A percentile compares a stretch with the other conserved stretches of the same genome.
These are phyloP conservation scores for Epistrophe eligans DNA, from an alignment of 2,888 invertebrate genomes.

Conservation along the genomic window DNA sequence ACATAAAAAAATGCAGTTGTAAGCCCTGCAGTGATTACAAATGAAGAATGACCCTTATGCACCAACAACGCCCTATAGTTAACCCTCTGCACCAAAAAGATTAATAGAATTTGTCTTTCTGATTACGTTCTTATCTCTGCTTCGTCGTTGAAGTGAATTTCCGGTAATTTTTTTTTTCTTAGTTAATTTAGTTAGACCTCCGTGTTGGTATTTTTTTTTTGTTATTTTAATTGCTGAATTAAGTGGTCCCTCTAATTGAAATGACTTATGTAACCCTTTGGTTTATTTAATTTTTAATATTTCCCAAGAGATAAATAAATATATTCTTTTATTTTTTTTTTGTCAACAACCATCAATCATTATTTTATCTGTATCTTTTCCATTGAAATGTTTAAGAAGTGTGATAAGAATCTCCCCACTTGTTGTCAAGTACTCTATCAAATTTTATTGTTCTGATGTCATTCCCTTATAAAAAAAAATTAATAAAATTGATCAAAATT, in stretches of 20 bases:
- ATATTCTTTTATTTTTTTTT: not conserved
- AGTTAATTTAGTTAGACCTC: constrained; percentile 38
- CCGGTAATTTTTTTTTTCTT: constrained; percentile 27
- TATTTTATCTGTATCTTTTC: not conserved
- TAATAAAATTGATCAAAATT: not conserved
- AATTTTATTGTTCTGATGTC: not conserved
- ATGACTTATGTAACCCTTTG: constrained; percentile 48
- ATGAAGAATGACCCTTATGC: constrained; percentile 57
- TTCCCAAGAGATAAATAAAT: not conserved
- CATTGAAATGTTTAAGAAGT: constrained; percentile 1
- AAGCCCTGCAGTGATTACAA: constrained; percentile 48
- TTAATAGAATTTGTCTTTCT: constrained; percentile 25
- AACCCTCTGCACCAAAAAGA: constrained; percentile 51
- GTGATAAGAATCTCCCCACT: constrained; percentile 8
- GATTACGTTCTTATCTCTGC: not conserved
- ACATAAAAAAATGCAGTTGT: not conserved
- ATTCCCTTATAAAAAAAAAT: not conserved
- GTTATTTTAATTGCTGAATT: constrained; percentile 44
- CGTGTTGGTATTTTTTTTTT: constrained; percentile 9
- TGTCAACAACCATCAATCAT: constrained; percentile 28
- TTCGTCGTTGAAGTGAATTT: constrained; percentile 31
- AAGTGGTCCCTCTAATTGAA: constrained; percentile 50
- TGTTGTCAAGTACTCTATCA: constrained; percentile 11
- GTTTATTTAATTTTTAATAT: constrained; percentile 34
- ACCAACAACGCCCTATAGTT: constrained; percentile 26